phyloP scores from a whole-genome alignment of 1,140 invertebrate species.

The Cotesia typhae region DNA sequence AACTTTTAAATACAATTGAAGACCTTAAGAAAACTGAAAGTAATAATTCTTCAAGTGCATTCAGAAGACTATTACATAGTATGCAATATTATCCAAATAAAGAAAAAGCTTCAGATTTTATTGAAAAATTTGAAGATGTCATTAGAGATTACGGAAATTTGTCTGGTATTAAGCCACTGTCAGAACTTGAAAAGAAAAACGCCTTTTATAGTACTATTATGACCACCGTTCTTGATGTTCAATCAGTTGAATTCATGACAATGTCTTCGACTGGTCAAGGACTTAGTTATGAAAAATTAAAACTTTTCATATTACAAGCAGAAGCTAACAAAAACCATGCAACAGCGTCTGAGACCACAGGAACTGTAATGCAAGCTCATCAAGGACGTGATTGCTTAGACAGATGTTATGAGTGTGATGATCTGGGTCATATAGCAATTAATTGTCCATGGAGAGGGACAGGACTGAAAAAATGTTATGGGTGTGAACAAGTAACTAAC shows the following conservation, averaged over 20 bases:
- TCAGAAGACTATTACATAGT: slow-evolving; percentile 31
- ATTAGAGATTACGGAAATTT: background rate
- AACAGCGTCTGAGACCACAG: slow-evolving; percentile 3
- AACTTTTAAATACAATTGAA: slow-evolving; percentile 34
- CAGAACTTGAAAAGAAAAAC: slow-evolving; percentile 42
- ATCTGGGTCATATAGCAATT: slow-evolving; percentile 10
- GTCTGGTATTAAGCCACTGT: slow-evolving; percentile 16
- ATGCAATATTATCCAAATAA: slow-evolving; percentile 29
- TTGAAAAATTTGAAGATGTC: background rate
- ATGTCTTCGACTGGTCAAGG: slow-evolving; percentile 35
- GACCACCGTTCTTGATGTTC: slow-evolving; percentile 33
- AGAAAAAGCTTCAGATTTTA: slow-evolving; percentile 8
- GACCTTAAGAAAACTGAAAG: slow-evolving; percentile 32
- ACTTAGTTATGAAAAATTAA: slow-evolving; percentile 38
- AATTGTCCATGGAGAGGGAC: slow-evolving; percentile 15
- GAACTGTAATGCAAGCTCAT: slow-evolving; percentile 6
- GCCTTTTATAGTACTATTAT: slow-evolving; percentile 41
- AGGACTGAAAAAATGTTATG: slow-evolving; percentile 9
- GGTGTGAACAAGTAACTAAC: background rate
- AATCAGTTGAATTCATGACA: slow-evolving; percentile 34
- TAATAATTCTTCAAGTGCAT: slow-evolving; percentile 24
- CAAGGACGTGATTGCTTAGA: no score
- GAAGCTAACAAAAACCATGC: slow-evolving; percentile 34
- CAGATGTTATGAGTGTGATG: slow-evolving; percentile 32
- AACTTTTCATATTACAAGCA: slow-evolving; percentile 36